These are phyloP conservation scores for Hucho hucho DNA, from an alignment of 2,113 vertebrate genomes.

Conservation along the genomic window DNA sequence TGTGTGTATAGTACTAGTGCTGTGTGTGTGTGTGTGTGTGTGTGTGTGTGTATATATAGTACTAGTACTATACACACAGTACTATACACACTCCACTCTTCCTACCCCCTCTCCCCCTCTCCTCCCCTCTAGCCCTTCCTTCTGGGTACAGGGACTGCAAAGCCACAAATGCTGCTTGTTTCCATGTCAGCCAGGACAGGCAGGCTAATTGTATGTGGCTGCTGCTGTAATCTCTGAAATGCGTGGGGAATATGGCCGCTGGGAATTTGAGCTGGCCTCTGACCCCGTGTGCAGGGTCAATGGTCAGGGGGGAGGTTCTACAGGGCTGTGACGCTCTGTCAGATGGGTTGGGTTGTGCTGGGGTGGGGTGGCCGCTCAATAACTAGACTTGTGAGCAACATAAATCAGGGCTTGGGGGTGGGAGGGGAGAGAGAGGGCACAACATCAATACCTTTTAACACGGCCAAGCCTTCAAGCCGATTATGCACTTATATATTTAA, in stretches of 20 bases:
- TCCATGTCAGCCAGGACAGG: background rate
- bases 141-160: background rate
- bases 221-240: constrained; percentile 55
- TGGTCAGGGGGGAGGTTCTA: constrained; percentile 21
- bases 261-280: constrained; percentile 32
- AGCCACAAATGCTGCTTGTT: constrained; percentile 30
- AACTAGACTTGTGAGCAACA: constrained; percentile 4
- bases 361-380: constrained; percentile 3
- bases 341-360: background rate
- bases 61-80: no score
- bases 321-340: background rate
- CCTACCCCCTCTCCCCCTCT: background rate
- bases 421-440: background rate
- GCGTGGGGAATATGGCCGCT: constrained; percentile 37
- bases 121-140: background rate
- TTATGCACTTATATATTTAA: background rate
- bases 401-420: constrained; percentile 1
- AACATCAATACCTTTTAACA: constrained; percentile 1
- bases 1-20: no score
- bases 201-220: constrained; percentile 32
- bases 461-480: background rate
- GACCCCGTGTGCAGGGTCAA: constrained; percentile 31
- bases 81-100: background rate
- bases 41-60: no score
- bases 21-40: no score